Base-by-base conservation (phyloP, 2,797 vertebrate genomes). In the Xiphophorus birchmanni region DNA sequence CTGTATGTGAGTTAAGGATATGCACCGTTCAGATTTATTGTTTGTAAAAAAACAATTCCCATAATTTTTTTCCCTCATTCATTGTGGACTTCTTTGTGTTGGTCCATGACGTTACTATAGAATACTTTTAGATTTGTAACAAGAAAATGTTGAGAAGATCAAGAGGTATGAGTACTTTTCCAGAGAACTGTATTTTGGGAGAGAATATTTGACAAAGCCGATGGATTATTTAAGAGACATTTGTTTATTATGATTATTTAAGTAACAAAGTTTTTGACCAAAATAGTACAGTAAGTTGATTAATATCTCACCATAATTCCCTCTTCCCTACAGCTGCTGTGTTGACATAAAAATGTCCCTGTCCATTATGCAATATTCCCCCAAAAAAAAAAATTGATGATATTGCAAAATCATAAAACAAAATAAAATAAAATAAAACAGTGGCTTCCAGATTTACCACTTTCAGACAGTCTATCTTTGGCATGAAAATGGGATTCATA, bases 401-500 rank as follows among this genome's bases (percentile, higher is more conserved):
- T 32, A 32, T 32, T 26, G 5, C 50, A 56, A 74, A 54, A 74
- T 65, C 2, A 21, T 37, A 6, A 60, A 32, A 32, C 4, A 60
- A 65, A 60, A 17, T 21, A 52, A n/a, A 56, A 50, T 23, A 29
- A 58, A 29, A 67, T 40, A 74, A 58, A 52, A 21, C 50, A 40
- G 47, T 23, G 35, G 18, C 47, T 60, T 2, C 29, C 17, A 60
- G 42, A 60, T 37, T 17, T 56, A 4, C 18, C 50, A 32, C 2
- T 32, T 50, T 56, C 37, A 50, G 10, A 52, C 6, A 0, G 10
- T 10, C 35, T 21, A 26, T 29, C 32, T 48, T 23, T n/a, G 63
- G 50, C 23, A 52, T n/a, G 23, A 77, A 45, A 78, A 45, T 72
- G 10, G 32, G 23, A 78, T 73, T 56, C 13, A 42, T 47, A 58